Percentiles rank a stretch among this genome's conserved stretches.
Evolutionary conservation across 1,140 invertebrate species (phyloP).

Genomic region (Bombus pascuorum): DNA sequence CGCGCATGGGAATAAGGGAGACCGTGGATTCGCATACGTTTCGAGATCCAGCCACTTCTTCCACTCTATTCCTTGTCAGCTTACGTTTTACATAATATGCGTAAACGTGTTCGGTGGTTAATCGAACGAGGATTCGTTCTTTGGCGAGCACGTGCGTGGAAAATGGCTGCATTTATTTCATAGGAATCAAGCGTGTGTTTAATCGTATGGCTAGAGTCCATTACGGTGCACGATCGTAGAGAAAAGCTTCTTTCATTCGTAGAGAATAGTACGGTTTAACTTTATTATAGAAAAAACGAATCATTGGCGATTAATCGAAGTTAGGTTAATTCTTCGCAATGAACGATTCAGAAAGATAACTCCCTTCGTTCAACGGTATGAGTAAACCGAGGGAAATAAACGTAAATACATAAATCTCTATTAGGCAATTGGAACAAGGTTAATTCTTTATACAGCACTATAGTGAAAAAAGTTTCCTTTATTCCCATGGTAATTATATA

Average conservation of each 20-base stretch:
- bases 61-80: not conserved
- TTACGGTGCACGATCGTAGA: not conserved
- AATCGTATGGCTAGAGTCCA: not conserved
- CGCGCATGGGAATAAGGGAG: constrained; percentile 40
- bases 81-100: too few relatives aligned
- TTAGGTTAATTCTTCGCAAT: not conserved
- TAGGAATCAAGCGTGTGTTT: not conserved
- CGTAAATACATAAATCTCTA: not conserved
- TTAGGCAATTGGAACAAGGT: not conserved
- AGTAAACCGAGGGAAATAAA: too few relatives aligned
- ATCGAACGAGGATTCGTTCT: not conserved
- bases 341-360: too few relatives aligned
- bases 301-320: not conserved
- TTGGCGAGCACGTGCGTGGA: not conserved
- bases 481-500: too few relatives aligned
- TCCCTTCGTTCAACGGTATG: too few relatives aligned
- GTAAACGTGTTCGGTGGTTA: not conserved
- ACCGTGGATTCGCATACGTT: constrained; percentile 33
- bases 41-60: not conserved
- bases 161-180: not conserved
- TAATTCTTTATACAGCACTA: not conserved
- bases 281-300: not conserved
- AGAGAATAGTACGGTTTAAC: not conserved
- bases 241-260: not conserved
- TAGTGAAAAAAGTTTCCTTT: too few relatives aligned